Conservation (phyloP, 2,113 vertebrate species). For the Pseudorasbora parva region DNA sequence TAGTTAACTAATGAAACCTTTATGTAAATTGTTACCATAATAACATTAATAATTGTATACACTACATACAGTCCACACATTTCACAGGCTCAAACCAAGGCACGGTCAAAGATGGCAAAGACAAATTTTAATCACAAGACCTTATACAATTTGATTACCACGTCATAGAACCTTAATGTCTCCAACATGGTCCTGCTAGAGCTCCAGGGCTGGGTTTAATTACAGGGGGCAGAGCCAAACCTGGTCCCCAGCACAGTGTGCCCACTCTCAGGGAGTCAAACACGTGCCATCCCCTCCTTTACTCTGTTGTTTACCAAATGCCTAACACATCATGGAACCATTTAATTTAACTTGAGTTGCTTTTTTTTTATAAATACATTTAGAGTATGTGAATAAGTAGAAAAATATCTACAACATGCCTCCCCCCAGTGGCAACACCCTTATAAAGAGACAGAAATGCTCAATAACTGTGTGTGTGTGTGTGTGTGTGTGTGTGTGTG, state of each 20-base stretch:
- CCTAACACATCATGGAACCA: conserved; percentile 60
- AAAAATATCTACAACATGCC: conserved; percentile 15
- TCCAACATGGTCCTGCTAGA: conserved; percentile 56
- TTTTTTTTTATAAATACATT: conserved; percentile 2
- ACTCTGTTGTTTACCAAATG: conserved; percentile 60
- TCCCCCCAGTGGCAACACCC: conserved; percentile 21
- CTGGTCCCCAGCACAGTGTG: conserved; percentile 44
- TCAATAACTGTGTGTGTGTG: no score
- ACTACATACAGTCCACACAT: conserved; percentile 43
- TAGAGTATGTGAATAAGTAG: neutral
- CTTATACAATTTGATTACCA: conserved; percentile 59
- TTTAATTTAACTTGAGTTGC: conserved; percentile 39
- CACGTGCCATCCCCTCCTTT: conserved; percentile 53
- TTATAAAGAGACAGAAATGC: no score
- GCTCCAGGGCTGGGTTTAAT: conserved; percentile 51
- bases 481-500: no score
- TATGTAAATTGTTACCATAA: neutral
- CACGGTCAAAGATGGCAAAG: conserved; percentile 50
- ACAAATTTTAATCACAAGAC: conserved; percentile 53
- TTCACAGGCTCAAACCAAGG: conserved; percentile 43
- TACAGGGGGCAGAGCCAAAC: conserved; percentile 54
- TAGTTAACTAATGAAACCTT: no score
- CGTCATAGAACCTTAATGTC: conserved; percentile 60
- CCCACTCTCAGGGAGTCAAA: conserved; percentile 42
- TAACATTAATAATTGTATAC: neutral